Evolutionary conservation across 2,797 vertebrate genomes (phyloP), one percentile per base, ranked within the genome.

Genomic region (Brachymystax lenok): DNA sequence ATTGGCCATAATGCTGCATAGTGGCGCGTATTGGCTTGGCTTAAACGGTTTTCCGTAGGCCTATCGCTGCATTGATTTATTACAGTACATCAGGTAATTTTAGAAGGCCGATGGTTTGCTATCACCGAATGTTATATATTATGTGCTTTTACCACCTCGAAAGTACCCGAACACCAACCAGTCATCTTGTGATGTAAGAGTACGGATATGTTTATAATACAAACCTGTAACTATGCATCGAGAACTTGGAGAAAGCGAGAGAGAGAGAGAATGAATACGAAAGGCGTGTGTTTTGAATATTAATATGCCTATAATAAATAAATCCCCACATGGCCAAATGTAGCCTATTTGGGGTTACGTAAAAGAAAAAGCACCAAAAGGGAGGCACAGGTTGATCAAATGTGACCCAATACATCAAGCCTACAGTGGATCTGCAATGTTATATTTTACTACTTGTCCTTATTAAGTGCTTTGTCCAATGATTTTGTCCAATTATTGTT

Each of bases 141-240:
- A 51, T 79, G 75, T 81, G 81, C 81, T 79, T 56, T 64, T 56
- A 54, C 74, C 77, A 72, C 40, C 67, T 70, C 3, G 73, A 88
- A 91, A 85, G 79, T 85, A 77, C 75, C 76, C 52, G 83, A 92
- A 91, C 87, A 86, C 88, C 83, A 64, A 75, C 75, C 78, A 83
- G 77, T 87, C 84, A 83, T 82, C 74, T 35, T 86, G 85, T 93
- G 90, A 93, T 88, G 90, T 81, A 90, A 93, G 78, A 89, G 79
- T 66, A 33, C 68, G 19, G 61, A 76, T 85, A 90, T 94, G 94
- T 94, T 94, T 92, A 92, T 93, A 92, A 80, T 92, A 92, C 93
- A 92, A 80, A 84, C 87, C n/a, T 90, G 91, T 93, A 92, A 92
- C 94, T 91, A 87, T 87, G 91, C 89, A 84, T 91, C 88, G 79